phyloP scores from a whole-genome alignment of 1,140 invertebrate genomes.

The Condylostylus longicornis region DNA sequence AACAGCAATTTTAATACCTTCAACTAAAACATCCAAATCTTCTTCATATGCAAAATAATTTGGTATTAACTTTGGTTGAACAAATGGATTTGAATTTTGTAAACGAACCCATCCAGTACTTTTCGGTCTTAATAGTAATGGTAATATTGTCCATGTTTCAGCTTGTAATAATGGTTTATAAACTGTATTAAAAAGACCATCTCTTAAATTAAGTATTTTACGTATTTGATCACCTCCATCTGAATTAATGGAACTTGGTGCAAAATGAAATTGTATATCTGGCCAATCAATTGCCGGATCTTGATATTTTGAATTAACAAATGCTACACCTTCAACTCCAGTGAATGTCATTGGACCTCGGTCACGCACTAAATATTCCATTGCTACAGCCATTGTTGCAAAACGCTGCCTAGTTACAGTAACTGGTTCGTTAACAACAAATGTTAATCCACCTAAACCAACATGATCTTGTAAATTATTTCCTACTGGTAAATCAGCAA shows the following conservation, averaged over 20 bases:
- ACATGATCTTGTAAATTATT: constrained; percentile 61
- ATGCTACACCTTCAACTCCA: constrained; percentile 67
- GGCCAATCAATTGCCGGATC: constrained; percentile 57
- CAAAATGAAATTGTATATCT: constrained; percentile 76
- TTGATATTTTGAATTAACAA: constrained; percentile 70
- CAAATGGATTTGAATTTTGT: constrained; percentile 58
- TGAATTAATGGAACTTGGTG: constrained; percentile 64
- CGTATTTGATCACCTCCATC: constrained; percentile 61
- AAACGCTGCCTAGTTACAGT: constrained; percentile 62
- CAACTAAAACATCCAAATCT: constrained; percentile 57
- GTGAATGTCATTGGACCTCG: constrained; percentile 65
- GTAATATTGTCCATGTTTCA: constrained; percentile 73
- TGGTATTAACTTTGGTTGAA: constrained; percentile 76
- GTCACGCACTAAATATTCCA: constrained; percentile 68
- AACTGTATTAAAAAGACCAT: constrained; percentile 68
- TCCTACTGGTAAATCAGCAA: constrained; percentile 62
- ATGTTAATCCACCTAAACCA: constrained; percentile 66
- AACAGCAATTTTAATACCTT: constrained; percentile 69
- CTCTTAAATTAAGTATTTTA: constrained; percentile 57
- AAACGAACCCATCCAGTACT: constrained; percentile 70
- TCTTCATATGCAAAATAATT: constrained; percentile 75
- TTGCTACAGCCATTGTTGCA: constrained; percentile 56
- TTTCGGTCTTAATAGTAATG: constrained; percentile 61
- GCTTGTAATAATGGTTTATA: constrained; percentile 62
- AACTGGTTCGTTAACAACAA: constrained; percentile 62